Evolutionary conservation across 2,113 vertebrate species (phyloP).

Genomic region (Hystrix cristata): DNA sequence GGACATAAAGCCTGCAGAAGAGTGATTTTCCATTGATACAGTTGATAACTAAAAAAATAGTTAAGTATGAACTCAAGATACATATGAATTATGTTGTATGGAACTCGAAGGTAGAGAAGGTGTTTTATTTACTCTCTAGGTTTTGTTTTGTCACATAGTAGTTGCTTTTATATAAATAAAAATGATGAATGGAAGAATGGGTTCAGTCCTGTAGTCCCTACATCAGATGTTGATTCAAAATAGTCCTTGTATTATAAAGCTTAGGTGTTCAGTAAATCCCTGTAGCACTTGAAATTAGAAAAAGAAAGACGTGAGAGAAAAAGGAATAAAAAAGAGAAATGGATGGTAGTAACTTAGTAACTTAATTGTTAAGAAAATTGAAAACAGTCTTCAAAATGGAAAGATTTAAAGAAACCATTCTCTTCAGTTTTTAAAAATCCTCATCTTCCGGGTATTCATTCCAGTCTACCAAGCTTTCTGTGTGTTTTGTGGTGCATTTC

Average conservation of each 20-base stretch:
- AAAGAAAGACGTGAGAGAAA: background rate
- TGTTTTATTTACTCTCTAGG: background rate
- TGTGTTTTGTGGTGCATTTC: background rate
- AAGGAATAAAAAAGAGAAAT: background rate
- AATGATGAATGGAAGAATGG: background rate
- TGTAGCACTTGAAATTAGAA: background rate
- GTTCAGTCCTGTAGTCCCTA: background rate
- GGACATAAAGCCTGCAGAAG: background rate
- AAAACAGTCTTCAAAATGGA: background rate
- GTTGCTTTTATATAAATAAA: background rate
- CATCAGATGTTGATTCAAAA: slow-evolving; percentile 29
- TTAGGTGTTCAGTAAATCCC: background rate
- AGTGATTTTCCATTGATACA: background rate
- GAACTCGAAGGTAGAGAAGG: background rate
- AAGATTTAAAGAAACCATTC: background rate
- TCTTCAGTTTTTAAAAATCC: background rate
- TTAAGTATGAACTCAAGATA: background rate
- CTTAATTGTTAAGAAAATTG: background rate
- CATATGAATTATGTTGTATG: background rate
- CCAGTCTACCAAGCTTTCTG: background rate
- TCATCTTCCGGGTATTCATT: background rate
- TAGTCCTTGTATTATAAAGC: background rate
- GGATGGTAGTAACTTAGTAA: background rate
- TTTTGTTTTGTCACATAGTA: background rate
- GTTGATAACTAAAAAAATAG: background rate